Conservation (phyloP, 2,888 invertebrate genomes). For the Tipula lateralis region DNA sequence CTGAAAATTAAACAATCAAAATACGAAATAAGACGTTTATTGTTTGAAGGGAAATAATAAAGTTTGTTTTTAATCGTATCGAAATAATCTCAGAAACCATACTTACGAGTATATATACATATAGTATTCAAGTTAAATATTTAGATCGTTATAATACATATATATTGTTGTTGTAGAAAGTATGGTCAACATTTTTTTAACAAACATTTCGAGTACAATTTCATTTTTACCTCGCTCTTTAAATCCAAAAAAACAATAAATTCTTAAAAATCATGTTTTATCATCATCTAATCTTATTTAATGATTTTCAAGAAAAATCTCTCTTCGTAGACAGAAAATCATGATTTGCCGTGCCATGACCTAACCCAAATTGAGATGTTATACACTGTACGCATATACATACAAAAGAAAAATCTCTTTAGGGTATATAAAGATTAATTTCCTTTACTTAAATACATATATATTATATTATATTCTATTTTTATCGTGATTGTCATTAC, state of each 20-base stretch:
- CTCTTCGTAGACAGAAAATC: background rate
- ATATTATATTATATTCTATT: background rate
- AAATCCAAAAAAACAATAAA: background rate
- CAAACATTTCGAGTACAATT: background rate
- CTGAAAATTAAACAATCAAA: conserved; percentile 4
- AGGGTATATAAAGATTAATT: background rate
- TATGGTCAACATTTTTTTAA: background rate
- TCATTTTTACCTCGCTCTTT: background rate
- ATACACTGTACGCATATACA: background rate
- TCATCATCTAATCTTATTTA: background rate
- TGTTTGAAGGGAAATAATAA: background rate
- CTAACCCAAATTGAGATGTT: background rate
- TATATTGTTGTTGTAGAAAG: background rate
- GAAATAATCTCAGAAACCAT: background rate
- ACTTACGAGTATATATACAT: too few species aligned
- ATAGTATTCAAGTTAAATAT: background rate
- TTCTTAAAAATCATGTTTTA: background rate
- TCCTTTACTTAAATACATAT: background rate
- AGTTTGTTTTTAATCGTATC: background rate
- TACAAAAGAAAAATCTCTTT: background rate
- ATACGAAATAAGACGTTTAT: background rate
- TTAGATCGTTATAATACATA: background rate
- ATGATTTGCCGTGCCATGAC: background rate
- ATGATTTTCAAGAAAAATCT: background rate
- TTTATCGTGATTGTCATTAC: background rate